Base-by-base conservation (phyloP, 2,888 invertebrate species). In the Pristionchus maxplancki region DNA sequence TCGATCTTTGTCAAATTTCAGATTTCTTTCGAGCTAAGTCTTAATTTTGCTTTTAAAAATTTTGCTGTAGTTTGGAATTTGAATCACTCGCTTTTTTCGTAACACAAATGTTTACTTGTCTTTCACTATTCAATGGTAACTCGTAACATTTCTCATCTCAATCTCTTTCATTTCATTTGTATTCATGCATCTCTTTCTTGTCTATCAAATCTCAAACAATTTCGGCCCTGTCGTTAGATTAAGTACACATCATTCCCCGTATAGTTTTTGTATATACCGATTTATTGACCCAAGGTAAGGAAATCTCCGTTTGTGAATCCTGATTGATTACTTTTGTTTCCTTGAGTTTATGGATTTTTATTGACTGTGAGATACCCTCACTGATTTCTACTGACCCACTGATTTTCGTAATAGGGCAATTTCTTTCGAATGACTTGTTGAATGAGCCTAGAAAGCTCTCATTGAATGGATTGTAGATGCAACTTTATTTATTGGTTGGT, bases 21-120 rank as follows among this genome's bases (percentile, higher is more conserved):
- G 20, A 37, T 71, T 37, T 17, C n/a, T 34, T 8, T 71, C 20
- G 28, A 48, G 78, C 78, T 78, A 78, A 78, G 40, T 40, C 34
- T 40, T 37, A 24, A 40, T 8, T 78, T 24, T 28, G n/a, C 31
- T 37, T 71, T 71, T 37, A 20, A 3, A 24, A 48, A 6, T 78
- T 78, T 44, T 48, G 78, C 44, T 78, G 44, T 44, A 48, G 20
- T 44, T 48, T 24, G 78, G 28, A n/a, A 28, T 40, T 78, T 28
- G 78, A 78, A 78, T 74, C 28, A 74, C 44, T 17, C 34, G 37
- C 8, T 15, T n/a, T 74, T 40, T 74, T 48, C 48, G 44, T 78
- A 78, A 78, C 78, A 78, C 78, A 78, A 71, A 37, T 71, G 67
- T 37, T 44, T 40, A 78, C 78, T 78, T 78, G 78, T 78, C 78